Evolutionary conservation across 2,888 invertebrate species (phyloP), one percentile per base, ranked within the genome.

Genomic region (Orchesella flavescens): DNA sequence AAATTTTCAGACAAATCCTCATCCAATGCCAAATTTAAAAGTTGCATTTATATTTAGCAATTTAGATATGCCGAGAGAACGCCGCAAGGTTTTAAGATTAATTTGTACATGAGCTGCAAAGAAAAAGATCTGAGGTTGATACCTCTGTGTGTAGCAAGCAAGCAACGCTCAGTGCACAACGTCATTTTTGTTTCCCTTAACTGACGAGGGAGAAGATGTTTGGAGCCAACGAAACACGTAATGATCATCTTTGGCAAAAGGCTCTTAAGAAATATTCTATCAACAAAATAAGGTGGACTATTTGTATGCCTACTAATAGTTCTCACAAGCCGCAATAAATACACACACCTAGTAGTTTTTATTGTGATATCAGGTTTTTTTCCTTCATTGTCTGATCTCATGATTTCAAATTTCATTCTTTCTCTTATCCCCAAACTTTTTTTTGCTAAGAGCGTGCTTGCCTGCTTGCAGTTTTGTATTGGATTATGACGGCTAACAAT

Each of bases 181-280:
- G 10, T 12, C 49, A 49, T 15, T 49, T 49, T 49, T 3, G 3
- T 49, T n/a, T 12, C n/a, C 34, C 34, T 7, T 4, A 34, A 34
- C 34, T 34, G 34, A 34, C 2, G 34, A 34, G 34, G 12, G n/a
- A 49, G 57, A 17, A 57, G 57, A 63, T 24, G 63, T 24, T 21
- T 63, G 63, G 63, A 63, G 65, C 65, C 65, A 65, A 44, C 59
- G 59, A 19, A 17, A 19, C 9, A 53, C 59, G 17, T 21, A 59
- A 59, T 21, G 17, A 59, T 34, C 34, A 34, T 34, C 34, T 34
- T 4, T 34, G 34, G 3, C n/a, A n/a, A 55, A 59, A 17, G 19
- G 49, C 49, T 49, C n/a, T 49, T 12, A 12, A 49, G 44, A 15
- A n/a, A 49, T 10, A 49, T 15, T 7, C 15, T 15, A 15, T 44